A percentile compares a stretch with the other conserved stretches of the same genome.
phyloP scores from a whole-genome alignment of 1,140 invertebrate genomes.

The Propsilocerus akamusi region DNA sequence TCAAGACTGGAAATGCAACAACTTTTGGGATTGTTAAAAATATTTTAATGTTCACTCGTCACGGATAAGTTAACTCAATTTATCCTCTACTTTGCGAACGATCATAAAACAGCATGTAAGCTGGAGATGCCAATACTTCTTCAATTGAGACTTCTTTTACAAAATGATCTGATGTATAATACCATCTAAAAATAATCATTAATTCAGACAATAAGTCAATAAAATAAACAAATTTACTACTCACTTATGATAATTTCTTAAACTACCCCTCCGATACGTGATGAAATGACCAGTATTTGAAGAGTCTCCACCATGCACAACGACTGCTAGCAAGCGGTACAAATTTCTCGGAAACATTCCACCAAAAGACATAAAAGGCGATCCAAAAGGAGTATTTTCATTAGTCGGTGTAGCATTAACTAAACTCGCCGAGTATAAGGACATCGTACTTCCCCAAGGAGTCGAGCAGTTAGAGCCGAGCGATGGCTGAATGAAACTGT shows the following conservation, averaged over 20 bases:
- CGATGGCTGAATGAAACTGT: conserved; percentile 40
- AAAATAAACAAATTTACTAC: background rate
- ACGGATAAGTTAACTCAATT: too few species aligned
- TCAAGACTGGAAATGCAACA: too few species aligned
- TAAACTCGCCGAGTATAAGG: conserved; percentile 19
- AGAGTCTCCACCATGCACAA: conserved; percentile 76
- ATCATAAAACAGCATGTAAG: conserved; percentile 48
- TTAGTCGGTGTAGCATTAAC: conserved; percentile 13
- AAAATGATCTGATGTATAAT: conserved; percentile 44
- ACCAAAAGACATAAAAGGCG: conserved; percentile 12
- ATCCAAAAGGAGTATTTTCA: conserved; percentile 10
- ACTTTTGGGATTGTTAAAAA: too few species aligned
- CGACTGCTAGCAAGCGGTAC: conserved; percentile 63
- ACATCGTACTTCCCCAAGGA: conserved; percentile 23
- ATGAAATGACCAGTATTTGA: conserved; percentile 74
- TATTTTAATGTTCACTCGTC: too few species aligned
- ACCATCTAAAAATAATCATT: conserved; percentile 30
- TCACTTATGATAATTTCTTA: conserved; percentile 31
- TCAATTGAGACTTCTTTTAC: conserved; percentile 42
- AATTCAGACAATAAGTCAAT: too few species aligned
- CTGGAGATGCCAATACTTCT: conserved; percentile 41
- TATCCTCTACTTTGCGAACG: conserved; percentile 13
- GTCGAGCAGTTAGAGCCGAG: conserved; percentile 16
- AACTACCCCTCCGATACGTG: conserved; percentile 61
- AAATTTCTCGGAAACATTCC: conserved; percentile 24